Conservation (phyloP, 2,113 vertebrate species). For the Pontoporia blainvillei region DNA sequence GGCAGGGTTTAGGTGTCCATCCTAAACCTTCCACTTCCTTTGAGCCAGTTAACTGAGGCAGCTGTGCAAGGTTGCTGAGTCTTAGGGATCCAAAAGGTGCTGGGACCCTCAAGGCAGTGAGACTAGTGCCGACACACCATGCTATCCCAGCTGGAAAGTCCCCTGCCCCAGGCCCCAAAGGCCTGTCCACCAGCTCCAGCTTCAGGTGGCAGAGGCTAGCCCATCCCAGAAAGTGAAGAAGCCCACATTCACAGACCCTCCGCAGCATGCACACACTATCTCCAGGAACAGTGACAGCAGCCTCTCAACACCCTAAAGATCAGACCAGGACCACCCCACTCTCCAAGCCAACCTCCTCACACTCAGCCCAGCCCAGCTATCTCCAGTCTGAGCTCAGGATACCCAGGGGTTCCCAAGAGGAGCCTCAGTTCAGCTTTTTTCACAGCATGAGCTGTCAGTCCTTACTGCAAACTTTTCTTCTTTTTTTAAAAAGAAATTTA, state of each 20-base stretch:
- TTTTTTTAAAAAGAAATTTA: too few species aligned
- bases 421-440: neutral
- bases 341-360: neutral
- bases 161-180: neutral
- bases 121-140: neutral
- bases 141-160: neutral
- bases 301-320: neutral
- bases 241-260: neutral
- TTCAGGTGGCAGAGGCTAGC: neutral
- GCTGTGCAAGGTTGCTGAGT: neutral
- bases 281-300: neutral
- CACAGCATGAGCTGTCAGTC: neutral
- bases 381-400: neutral
- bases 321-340: neutral
- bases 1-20: neutral
- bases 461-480: neutral
- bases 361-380: neutral
- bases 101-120: neutral
- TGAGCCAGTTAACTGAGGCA: slow-evolving; percentile 11
- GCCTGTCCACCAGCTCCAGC: neutral
- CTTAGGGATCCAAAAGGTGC: neutral
- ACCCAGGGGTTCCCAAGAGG: neutral
- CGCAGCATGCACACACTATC: neutral
- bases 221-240: neutral
- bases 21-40: slow-evolving; percentile 15